These are phyloP conservation scores for Dynastes maya DNA, from an alignment of 2,888 invertebrate species.

Conservation along the genomic window DNA sequence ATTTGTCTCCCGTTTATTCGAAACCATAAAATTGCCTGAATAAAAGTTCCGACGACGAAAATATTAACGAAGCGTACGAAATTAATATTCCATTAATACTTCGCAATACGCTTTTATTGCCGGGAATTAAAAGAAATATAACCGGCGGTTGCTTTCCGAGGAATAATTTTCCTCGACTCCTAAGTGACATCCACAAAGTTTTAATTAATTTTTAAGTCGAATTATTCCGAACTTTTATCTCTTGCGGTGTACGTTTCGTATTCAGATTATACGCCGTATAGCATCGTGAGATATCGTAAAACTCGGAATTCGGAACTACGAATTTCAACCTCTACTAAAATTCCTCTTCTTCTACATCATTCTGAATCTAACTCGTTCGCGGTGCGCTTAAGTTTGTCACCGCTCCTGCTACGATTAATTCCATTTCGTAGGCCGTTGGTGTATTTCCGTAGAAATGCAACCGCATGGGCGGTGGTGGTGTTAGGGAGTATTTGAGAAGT, in stretches of 20 bases:
- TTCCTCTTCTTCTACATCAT: conserved; percentile 37
- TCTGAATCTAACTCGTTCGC: conserved; percentile 27
- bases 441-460: neutral
- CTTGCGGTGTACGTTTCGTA: neutral
- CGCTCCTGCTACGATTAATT: conserved; percentile 30
- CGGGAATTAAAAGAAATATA: neutral
- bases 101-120: neutral
- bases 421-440: conserved; percentile 9
- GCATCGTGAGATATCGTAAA: conserved; percentile 6
- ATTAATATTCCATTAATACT: conserved; percentile 4
- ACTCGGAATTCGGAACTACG: conserved; percentile 15
- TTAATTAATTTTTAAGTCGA: conserved; percentile 32
- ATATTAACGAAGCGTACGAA: neutral
- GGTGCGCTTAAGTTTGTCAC: conserved; percentile 23
- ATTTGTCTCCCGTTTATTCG: too few relatives aligned
- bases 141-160: neutral
- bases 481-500: conserved; percentile 4
- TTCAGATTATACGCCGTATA: conserved; percentile 13
- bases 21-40: too few relatives aligned
- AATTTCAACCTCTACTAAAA: conserved; percentile 2
- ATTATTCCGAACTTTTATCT: conserved; percentile 14
- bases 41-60: too few relatives aligned
- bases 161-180: neutral
- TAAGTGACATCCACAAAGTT: conserved; percentile 22
- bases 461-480: neutral